Evolutionary conservation across 2,888 invertebrate genomes (phyloP).

Genomic region (Lithosia quadra): DNA sequence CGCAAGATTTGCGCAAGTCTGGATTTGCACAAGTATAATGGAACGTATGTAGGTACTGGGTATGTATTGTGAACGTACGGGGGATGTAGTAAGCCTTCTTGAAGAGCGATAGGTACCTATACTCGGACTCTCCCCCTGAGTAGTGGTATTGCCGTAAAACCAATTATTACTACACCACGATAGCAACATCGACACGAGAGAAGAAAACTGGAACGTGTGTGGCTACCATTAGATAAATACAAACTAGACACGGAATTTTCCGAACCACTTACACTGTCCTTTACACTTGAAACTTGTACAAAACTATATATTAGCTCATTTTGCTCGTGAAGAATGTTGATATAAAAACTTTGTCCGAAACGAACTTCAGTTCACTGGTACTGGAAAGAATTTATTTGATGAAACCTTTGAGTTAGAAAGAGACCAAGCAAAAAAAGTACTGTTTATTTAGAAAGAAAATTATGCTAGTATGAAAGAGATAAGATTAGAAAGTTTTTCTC

Average conservation of each 20-base stretch:
- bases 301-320: constrained; percentile 59
- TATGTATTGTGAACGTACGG: too few species aligned
- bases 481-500: constrained; percentile 21
- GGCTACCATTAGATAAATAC: too few species aligned
- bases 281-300: constrained; percentile 44
- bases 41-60: too few species aligned
- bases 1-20: too few species aligned
- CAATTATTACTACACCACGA: too few species aligned
- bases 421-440: constrained; percentile 23
- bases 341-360: constrained; percentile 52
- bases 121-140: too few species aligned
- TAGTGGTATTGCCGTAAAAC: too few species aligned
- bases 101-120: too few species aligned
- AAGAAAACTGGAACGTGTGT: too few species aligned
- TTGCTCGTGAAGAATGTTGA: constrained; percentile 52
- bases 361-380: constrained; percentile 54
- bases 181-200: too few species aligned
- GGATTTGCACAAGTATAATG: too few species aligned
- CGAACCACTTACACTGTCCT: constrained; percentile 42
- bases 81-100: too few species aligned
- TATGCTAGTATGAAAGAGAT: constrained; percentile 24
- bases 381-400: constrained; percentile 69
- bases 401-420: constrained; percentile 49
- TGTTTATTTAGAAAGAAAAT: constrained; percentile 33
- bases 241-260: constrained; percentile 19